A percentile compares a stretch with the other conserved stretches of the same genome.
These are phyloP conservation scores for Octopus sinensis DNA, from an alignment of 1,140 invertebrate genomes.

Conservation along the genomic window DNA sequence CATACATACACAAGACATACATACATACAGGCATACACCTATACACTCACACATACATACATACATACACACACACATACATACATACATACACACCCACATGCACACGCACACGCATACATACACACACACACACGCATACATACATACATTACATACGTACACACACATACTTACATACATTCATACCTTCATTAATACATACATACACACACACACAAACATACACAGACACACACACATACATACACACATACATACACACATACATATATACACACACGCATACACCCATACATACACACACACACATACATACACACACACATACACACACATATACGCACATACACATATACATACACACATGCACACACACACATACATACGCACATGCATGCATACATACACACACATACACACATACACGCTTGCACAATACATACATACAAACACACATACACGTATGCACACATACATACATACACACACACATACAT, in stretches of 20 bases:
- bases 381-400: not conserved
- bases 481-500: not conserved
- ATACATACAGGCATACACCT: too few species aligned
- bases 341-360: not conserved
- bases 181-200: not conserved
- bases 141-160: too few species aligned
- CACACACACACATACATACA: not conserved
- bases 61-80: too few species aligned
- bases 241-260: not conserved
- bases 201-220: not conserved
- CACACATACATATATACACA: not conserved
- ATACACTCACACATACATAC: too few species aligned
- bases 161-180: not conserved
- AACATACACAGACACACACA: not conserved
- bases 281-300: not conserved
- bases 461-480: not conserved
- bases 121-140: not conserved
- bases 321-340: not conserved
- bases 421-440: not conserved
- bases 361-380: not conserved
- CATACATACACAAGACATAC: too few species aligned
- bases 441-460: not conserved
- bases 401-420: not conserved
- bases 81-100: not conserved
- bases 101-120: not conserved